These are phyloP conservation scores for Himalopsyche kuldschensis DNA, from an alignment of 2,888 invertebrate species.

Conservation along the genomic window DNA sequence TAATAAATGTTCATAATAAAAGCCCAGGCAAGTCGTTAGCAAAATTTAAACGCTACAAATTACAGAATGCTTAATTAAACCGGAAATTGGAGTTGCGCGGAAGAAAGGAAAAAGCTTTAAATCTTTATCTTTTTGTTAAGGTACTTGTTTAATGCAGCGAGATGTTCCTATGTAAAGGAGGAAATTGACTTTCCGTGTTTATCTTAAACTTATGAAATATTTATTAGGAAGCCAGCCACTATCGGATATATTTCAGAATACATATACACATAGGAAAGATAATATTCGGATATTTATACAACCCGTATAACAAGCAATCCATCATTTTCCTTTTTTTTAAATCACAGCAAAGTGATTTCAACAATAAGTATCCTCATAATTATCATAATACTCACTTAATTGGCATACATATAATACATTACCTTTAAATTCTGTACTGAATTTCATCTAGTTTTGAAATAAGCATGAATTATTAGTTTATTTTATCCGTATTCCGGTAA, in stretches of 20 bases:
- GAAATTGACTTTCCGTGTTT: constrained; percentile 4
- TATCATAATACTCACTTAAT: too few relatives aligned
- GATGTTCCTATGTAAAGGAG: neutral
- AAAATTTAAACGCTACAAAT: neutral
- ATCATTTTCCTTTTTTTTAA: too few relatives aligned
- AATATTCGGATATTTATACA: too few relatives aligned
- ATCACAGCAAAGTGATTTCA: too few relatives aligned
- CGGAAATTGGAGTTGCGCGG: neutral
- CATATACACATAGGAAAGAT: too few relatives aligned
- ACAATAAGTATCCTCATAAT: too few relatives aligned
- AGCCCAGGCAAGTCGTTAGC: neutral
- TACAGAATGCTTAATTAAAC: neutral
- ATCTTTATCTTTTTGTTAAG: neutral
- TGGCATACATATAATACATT: too few relatives aligned
- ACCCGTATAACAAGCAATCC: too few relatives aligned
- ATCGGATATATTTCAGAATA: neutral
- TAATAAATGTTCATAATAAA: neutral
- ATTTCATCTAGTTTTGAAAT: too few relatives aligned
- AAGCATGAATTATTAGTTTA: too few relatives aligned
- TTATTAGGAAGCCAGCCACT: neutral
- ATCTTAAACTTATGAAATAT: neutral
- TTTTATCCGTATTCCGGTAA: too few relatives aligned
- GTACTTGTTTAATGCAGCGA: neutral
- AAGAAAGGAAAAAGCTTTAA: neutral
- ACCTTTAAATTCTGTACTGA: too few relatives aligned